phyloP scores from a whole-genome alignment of 1,140 invertebrate species.

The Drepana arcuata region DNA sequence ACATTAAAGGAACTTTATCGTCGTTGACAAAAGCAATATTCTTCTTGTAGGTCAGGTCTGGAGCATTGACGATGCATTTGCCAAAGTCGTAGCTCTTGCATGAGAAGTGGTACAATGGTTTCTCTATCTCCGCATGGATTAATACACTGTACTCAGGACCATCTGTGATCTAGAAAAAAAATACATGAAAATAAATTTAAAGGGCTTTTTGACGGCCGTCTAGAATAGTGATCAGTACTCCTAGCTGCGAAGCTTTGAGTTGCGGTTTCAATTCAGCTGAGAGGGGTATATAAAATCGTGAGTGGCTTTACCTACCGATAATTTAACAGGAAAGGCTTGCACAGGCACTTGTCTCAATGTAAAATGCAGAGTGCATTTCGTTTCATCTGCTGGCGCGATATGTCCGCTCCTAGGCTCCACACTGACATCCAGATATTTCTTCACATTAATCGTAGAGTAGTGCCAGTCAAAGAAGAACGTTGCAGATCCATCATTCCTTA shows the following conservation, averaged over 20 bases:
- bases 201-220: no score
- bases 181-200: no score
- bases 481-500: conserved; percentile 56
- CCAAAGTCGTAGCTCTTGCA: conserved; percentile 50
- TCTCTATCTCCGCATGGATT: conserved; percentile 49
- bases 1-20: conserved; percentile 39
- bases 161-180: conserved; percentile 39
- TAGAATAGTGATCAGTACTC: no score
- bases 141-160: conserved; percentile 49
- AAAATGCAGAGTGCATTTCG: conserved; percentile 45
- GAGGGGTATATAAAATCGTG: no score
- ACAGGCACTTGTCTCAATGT: conserved; percentile 51
- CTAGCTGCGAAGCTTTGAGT: no score
- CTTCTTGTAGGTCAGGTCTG: conserved; percentile 51
- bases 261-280: no score
- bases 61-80: conserved; percentile 55
- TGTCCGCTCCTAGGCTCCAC: conserved; percentile 45
- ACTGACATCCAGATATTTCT: conserved; percentile 42
- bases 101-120: conserved; percentile 47
- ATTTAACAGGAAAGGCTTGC: conserved; percentile 41
- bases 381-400: conserved; percentile 31
- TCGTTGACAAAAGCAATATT: conserved; percentile 46
- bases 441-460: conserved; percentile 33
- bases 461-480: conserved; percentile 58
- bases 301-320: conserved; percentile 28